phyloP scores from a whole-genome alignment of 2,113 vertebrate genomes.

The Phalacrocorax pelagicus region DNA sequence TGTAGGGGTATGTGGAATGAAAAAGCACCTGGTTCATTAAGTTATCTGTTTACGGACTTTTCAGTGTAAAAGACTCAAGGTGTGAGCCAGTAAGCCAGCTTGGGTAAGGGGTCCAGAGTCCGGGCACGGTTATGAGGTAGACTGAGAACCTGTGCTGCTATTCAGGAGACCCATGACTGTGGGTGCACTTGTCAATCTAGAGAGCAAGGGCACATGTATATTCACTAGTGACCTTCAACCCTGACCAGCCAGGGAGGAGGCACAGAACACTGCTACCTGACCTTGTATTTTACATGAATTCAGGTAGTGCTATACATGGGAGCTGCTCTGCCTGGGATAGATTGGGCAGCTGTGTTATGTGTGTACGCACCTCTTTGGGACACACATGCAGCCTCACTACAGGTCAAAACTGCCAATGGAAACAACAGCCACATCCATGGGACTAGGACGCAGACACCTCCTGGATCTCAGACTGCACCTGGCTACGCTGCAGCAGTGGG shows the following conservation, averaged over 20 bases:
- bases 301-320: not conserved
- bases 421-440: not conserved
- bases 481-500: not conserved
- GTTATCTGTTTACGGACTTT: not conserved
- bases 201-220: rapidly evolving
- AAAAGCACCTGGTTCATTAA: no score
- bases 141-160: not conserved
- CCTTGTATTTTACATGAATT: not conserved
- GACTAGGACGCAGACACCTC: not conserved
- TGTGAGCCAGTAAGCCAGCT: not conserved
- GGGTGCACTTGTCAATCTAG: not conserved
- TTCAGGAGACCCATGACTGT: not conserved
- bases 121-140: not conserved
- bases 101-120: not conserved
- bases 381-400: not conserved
- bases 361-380: not conserved
- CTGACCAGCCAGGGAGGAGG: not conserved
- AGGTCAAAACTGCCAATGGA: not conserved
- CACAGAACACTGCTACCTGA: not conserved
- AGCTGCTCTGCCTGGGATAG: not conserved
- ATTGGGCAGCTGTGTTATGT: not conserved
- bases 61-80: not conserved
- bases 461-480: not conserved
- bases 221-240: not conserved
- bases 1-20: not conserved